Conservation (phyloP, 2,888 invertebrate species). For the Monochamus alternatus region DNA sequence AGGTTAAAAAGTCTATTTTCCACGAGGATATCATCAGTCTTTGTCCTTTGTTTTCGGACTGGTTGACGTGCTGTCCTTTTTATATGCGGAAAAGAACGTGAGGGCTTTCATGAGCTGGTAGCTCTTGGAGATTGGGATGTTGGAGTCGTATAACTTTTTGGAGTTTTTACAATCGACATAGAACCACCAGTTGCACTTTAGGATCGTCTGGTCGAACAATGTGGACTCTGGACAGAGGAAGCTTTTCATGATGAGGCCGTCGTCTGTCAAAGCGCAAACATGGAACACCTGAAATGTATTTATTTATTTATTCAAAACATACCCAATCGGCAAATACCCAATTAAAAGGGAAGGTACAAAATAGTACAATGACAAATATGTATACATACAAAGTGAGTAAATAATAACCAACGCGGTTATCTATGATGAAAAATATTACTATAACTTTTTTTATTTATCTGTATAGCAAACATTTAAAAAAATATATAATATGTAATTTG, state of each 20-base stretch:
- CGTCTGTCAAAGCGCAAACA: conserved; percentile 91
- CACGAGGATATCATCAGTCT: conserved; percentile 45
- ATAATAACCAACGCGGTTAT: too few species aligned
- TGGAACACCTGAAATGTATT: conserved; percentile 84
- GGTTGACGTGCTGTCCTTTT: conserved; percentile 73
- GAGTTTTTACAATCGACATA: conserved; percentile 92
- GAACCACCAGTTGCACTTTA: conserved; percentile 96
- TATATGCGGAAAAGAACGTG: conserved; percentile 90
- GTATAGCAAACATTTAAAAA: too few species aligned
- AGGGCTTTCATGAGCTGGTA: conserved; percentile 93
- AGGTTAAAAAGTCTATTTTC: conserved; percentile 29
- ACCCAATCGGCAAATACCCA: neutral
- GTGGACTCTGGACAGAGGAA: conserved; percentile 94
- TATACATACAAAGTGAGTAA: too few species aligned
- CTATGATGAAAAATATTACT: too few species aligned
- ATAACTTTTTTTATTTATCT: too few species aligned
- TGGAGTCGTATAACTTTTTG: conserved; percentile 87
- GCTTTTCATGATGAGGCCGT: conserved; percentile 91
- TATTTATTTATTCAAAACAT: too few species aligned
- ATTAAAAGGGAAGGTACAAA: conserved; percentile 37
- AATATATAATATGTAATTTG: too few species aligned
- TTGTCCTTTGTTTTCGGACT: conserved; percentile 48
- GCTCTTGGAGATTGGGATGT: conserved; percentile 92
- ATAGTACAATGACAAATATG: neutral
- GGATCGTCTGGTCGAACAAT: conserved; percentile 90